Evolutionary conservation across 2,888 invertebrate genomes (phyloP).

Genomic region (Diloba caeruleocephala): DNA sequence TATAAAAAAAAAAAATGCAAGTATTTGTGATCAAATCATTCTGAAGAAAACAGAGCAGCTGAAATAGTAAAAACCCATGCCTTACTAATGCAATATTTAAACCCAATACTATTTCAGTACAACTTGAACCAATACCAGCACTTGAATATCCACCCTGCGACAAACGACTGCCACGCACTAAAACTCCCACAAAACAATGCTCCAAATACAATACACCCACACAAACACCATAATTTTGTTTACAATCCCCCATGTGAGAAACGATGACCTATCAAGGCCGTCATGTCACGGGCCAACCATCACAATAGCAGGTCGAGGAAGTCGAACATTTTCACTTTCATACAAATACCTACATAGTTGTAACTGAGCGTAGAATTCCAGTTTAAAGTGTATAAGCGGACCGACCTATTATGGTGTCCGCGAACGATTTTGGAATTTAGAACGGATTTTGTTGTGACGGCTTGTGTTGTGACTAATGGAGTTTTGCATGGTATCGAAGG

Average conservation of each 20-base stretch:
- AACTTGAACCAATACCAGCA: not conserved
- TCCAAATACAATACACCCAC: conserved; percentile 48
- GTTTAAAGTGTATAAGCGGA: conserved; percentile 45
- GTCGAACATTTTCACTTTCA: conserved; percentile 80
- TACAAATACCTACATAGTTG: conserved; percentile 64
- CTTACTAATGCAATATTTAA: conserved; percentile 8
- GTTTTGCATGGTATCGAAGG: not conserved
- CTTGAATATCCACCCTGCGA: conserved; percentile 10
- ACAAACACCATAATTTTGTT: conserved; percentile 68
- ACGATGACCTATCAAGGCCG: conserved; percentile 80
- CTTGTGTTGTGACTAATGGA: conserved; percentile 8
- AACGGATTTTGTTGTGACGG: conserved; percentile 27
- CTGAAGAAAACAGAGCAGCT: no score
- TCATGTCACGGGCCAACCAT: conserved; percentile 72
- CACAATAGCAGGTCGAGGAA: conserved; percentile 79
- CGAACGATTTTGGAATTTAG: conserved; percentile 36
- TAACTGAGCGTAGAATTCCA: conserved; percentile 52
- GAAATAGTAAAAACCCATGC: not conserved
- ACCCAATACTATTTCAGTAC: not conserved
- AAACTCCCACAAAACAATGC: conserved; percentile 42
- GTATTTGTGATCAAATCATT: no score
- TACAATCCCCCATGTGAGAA: conserved; percentile 70
- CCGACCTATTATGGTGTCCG: conserved; percentile 29
- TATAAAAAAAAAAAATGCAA: no score
- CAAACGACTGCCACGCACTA: conserved; percentile 5